Evolutionary conservation across 2,797 vertebrate species (phyloP), one percentile per base, ranked within the genome.

Genomic region (Streptopelia turtur): DNA sequence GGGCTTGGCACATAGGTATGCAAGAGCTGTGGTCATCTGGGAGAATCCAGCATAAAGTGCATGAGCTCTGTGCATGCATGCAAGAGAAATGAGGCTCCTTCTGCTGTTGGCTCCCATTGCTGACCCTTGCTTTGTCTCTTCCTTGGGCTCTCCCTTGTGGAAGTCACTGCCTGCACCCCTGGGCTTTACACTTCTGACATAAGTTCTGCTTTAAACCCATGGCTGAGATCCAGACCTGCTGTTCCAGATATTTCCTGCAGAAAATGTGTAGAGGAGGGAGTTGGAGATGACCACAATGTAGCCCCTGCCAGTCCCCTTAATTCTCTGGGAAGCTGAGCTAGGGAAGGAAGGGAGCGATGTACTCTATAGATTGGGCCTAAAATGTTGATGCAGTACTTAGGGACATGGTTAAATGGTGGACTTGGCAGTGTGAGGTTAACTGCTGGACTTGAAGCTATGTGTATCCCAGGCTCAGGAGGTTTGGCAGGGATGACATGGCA

Each of bases 181-280:
- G 4, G 35, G 64, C 11, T 5, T 25, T 50, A 4, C 33, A 28
- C 24, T 7, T 1, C n/a, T n/a, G 70, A 22, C 59, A 28, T 12
- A 16, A 90, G 45, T 41, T 69, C 35, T 72, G 82, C 71, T 37
- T 83, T 69, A 28, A 79, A 60, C 13, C 57, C 41, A 3, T 13
- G 28, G 82, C 66, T 83, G 30, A 85, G 75, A 71, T 72, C 82
- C 90, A 87, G 35, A 53, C 30, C 50, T 64, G 35, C 59, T 85
- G 52, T 52, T 85, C 35, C 59, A 69, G 55, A 4, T 53, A 65
- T 13, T 87, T 79, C 37, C 79, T 85, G 41, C 24, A 85, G 81
- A 47, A 78, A 35, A 49, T 3, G 2, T 4, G 28, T 23, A 57
- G 37, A 64, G 33, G 59, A 94, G 70, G 25, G 25, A 4, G 13